Evolutionary conservation across 1,140 invertebrate species (phyloP).

Genomic region (Drosophila takahashii): DNA sequence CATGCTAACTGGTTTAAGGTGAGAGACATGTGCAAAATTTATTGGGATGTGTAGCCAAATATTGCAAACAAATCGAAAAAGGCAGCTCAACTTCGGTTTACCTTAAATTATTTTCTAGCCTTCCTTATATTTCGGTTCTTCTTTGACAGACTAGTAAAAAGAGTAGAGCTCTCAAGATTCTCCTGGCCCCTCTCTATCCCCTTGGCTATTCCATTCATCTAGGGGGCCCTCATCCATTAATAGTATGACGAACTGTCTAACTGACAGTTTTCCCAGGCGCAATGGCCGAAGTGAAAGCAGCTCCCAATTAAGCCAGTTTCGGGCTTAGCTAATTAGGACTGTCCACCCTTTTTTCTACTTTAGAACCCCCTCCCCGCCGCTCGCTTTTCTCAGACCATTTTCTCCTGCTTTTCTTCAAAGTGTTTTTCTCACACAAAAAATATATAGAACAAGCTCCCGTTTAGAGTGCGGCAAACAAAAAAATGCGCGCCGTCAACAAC

Average conservation of each 20-base stretch:
- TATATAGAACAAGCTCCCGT: conserved; percentile 37
- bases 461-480: conserved; percentile 22
- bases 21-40: background rate
- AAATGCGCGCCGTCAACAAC: conserved; percentile 9
- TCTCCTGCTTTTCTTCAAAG: conserved; percentile 21
- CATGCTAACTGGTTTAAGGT: conserved; percentile 5
- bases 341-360: conserved; percentile 13
- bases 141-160: background rate
- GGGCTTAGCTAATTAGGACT: conserved; percentile 54
- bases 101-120: background rate
- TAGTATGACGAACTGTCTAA: conserved; percentile 37
- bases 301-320: conserved; percentile 57
- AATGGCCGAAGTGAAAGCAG: conserved; percentile 35
- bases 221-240: conserved; percentile 33
- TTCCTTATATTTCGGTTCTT: background rate
- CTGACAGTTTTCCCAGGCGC: conserved; percentile 42
- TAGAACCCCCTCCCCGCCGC: background rate
- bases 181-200: background rate
- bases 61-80: background rate
- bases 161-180: conserved; percentile 15
- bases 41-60: background rate
- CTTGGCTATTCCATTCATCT: conserved; percentile 27
- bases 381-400: background rate
- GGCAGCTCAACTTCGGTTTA: background rate
- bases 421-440: conserved; percentile 39